Evolutionary conservation across 2,888 invertebrate genomes (phyloP), one percentile per base, ranked within the genome.

Genomic region (Heteropelma amictum): DNA sequence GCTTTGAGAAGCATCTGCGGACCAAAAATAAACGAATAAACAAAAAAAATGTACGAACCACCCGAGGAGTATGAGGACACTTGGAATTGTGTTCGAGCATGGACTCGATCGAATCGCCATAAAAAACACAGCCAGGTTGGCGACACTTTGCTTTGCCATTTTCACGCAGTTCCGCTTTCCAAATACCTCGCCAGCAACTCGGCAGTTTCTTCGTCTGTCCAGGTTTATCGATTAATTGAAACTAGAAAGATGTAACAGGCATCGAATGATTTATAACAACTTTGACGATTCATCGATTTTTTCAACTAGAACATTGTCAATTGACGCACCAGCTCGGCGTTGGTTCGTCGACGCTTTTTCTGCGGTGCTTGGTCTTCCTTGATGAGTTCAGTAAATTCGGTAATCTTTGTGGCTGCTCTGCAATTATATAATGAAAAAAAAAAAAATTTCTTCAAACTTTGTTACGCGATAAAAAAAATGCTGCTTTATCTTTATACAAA

Each of bases 371-470:
- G 72, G 19, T 77, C 80, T 4, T 80, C 84, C 73, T 81, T 81
- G 3, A 82, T 81, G 19, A 79, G 77, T 23, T 81, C 77, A 6
- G 83, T 85, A 28, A 89, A 85, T 72, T 88, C 86, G 10, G 80
- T 81, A 77, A 89, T 89, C 61, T 81, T 85, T 6, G 83, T 77
- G 3, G 85, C 83, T 2, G 89, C 89, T 76, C 88, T 88, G 75
- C 33, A 81, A 81, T 67, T 7, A 60, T 49, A 67, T 54, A 53
- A 35, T n/a, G n/a, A n/a, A n/a, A n/a, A n/a, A n/a, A n/a, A n/a
- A n/a, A n/a, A n/a, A n/a, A n/a, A n/a, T n/a, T 5, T 28, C 14
- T 14, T 40, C 1, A 3, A 21, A n/a, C n/a, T n/a, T n/a, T n/a
- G n/a, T n/a, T n/a, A 12, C 19, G n/a, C 19, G 30, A 30, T n/a